Percentiles rank a stretch among this genome's conserved stretches.
Conservation (phyloP, 2,113 vertebrate species). For the Gnathonemus echidnorhynchus region DNA sequence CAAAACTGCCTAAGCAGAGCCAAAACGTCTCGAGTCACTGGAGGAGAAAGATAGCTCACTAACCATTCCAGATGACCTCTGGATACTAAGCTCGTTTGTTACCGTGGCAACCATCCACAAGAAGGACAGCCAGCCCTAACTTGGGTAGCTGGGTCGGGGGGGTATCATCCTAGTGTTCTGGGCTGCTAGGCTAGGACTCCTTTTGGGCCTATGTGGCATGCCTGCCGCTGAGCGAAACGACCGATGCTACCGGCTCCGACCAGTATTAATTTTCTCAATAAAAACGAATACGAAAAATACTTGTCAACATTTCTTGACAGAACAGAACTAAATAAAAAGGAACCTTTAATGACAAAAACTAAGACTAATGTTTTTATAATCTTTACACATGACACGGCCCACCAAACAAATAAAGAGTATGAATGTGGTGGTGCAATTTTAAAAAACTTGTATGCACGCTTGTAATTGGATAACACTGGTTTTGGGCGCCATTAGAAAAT, state of each 20-base stretch:
- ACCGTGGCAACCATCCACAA: conserved; percentile 14
- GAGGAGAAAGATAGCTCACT: conserved; percentile 26
- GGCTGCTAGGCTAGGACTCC: conserved; percentile 24
- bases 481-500: no score
- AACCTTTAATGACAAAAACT: no score
- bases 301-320: no score
- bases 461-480: no score
- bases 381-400: no score
- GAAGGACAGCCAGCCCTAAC: not conserved
- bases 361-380: no score
- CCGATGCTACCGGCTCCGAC: not conserved
- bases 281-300: no score
- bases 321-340: no score
- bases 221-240: not conserved
- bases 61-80: conserved; percentile 33
- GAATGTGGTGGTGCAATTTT: no score
- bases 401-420: no score
- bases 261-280: no score
- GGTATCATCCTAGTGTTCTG: conserved; percentile 1
- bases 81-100: conserved; percentile 29
- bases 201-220: not conserved
- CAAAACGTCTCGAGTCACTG: conserved; percentile 26
- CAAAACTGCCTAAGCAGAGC: conserved; percentile 1
- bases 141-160: not conserved
- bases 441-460: no score